Base-by-base conservation (phyloP, 2,888 invertebrate genomes). In the Agrotis ipsilon region DNA sequence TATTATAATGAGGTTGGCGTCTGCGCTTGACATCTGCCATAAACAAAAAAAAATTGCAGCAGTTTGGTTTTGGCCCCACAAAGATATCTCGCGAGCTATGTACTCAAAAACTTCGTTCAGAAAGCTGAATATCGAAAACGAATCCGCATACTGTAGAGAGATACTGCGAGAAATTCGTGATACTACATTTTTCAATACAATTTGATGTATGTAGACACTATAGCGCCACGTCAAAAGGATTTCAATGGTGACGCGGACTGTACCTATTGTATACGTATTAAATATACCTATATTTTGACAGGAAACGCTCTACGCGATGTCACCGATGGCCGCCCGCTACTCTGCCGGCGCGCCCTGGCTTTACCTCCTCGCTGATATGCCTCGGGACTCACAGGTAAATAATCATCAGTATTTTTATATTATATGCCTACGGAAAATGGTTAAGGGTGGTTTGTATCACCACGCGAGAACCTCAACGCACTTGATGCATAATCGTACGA, bases 241-340 rank as follows among this genome's bases (percentile, higher is more conserved):
- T 27, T 27, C 27, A 27, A 5, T 27, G 0, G 27, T 27, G 27
- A 5, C 27, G 27, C 27, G 27, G 27, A 27, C 27, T 27, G 5
- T n/a, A 11, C 11, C 24, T n/a, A 18, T 24, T 52, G 55, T 32
- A 6, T 13, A 55, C n/a, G n/a, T n/a, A n/a, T n/a, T n/a, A n/a
- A n/a, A 32, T n/a, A 13, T 32, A n/a, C 6, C 13, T n/a, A 55
- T 55, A n/a, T 7, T 11, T 55, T 65, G 48, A 52, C 82, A 79
- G 95, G 94, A 94, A 76, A 90, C 86, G 76, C 82, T 94, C 80
- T 97, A 96, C 88, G 94, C 96, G 45, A 88, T 96, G 75, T 96
- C 96, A 32, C 93, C 96, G 75, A 89, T 96, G 89, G 93, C 96
- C 43, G 96, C 96, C n/a, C 97, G 96, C 86, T 97, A 96, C 90